Evolutionary conservation across 2,113 vertebrate genomes (phyloP), one percentile per base, ranked within the genome.

Genomic region (Cavia porcellus): DNA sequence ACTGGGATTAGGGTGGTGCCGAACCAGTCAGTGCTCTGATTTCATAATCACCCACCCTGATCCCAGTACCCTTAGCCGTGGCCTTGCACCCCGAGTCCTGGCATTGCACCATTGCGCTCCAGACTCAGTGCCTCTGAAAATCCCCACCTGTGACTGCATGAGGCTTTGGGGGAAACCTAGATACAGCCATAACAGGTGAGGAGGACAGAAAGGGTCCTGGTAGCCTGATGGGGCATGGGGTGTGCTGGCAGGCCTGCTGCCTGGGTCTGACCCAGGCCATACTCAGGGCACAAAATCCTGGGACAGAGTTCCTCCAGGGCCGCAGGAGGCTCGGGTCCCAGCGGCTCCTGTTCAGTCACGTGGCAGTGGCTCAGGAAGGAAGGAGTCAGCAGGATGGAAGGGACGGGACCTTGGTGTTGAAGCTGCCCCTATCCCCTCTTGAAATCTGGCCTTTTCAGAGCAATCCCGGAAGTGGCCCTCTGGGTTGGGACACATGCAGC

Each of bases 361-460:
- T 75, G 35, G 59, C 62, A 55, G 22, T 79, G 84, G 83, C 75
- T 59, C 4, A 11, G 64, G 83, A 35, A 45, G 70, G 74, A 32
- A 96, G 95, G 95, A 93, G n/a, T 32, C 14, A 80, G 70, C 35
- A 80, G 68, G 50, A 62, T 38, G n/a, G 64, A 20, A 52, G 52
- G 80, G 57, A 20, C 20, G 93, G 66, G 83, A 47, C 91, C 95
- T 80, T 50, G 61, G 32, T 92, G 64, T 85, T 72, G 86, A 25
- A 70, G 85, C 66, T 94, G 45, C 14, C 9, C 92, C 96, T 92
- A 3, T 94, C 86, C 61, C 70, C 86, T 92, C 61, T 79, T 45
- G 42, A 75, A 92, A 45, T 45, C 95, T 96, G 57, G 90, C 57
- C 96, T 95, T 96, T 97, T 96, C 95, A 97, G 97, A 52, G 68